Evolutionary conservation across 2,888 invertebrate species (phyloP), one percentile per base, ranked within the genome.

Genomic region (Conops quadrifasciatus): DNA sequence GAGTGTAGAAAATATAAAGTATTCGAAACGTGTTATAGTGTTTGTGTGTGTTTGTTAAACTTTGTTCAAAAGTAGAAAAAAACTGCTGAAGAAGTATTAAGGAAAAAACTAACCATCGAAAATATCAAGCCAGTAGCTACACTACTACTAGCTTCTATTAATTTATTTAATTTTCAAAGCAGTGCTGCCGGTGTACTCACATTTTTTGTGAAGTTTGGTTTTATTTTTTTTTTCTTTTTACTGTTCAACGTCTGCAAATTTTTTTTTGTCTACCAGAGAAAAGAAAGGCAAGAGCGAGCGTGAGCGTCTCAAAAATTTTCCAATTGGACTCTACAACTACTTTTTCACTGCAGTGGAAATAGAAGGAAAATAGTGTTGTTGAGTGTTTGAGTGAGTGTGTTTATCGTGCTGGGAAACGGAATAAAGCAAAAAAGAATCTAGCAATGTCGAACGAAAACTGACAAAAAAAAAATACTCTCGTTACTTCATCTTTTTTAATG

Each of bases 131-230:
- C 58, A 49, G 13, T 21, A n/a, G n/a, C n/a, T n/a, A n/a, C n/a
- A 24, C 28, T 3, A 58, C 26, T 16, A 58, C 15, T 28, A 26
- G 2, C 28, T 58, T 24, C 36, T 36, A 1, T 66, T 21, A 59
- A 51, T 58, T 67, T 45, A 28, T 43, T 45, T 66, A 21, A 28
- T 43, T 7, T 43, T 24, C 21, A 11, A 67, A 58, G 19, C 58
- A 24, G 67, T 24, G 43, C 45, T 67, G 67, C 67, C 67, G 67
- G 67, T n/a, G 65, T 45, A 53, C 19, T 19, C 30, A 21, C 51
- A 53, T 28, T 30, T 51, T 66, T n/a, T 47, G 30, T 19, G 36
- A 24, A 47, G 2, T 28, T 65, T 51, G n/a, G 5, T 1, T 36
- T 66, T 36, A 2, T 53, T 51, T 51, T 49, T n/a, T 1, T 36